These are phyloP conservation scores for Oscarella lobularis DNA, from an alignment of 37 sponge, comb jelly and placozoan species.

Conservation along the genomic window DNA sequence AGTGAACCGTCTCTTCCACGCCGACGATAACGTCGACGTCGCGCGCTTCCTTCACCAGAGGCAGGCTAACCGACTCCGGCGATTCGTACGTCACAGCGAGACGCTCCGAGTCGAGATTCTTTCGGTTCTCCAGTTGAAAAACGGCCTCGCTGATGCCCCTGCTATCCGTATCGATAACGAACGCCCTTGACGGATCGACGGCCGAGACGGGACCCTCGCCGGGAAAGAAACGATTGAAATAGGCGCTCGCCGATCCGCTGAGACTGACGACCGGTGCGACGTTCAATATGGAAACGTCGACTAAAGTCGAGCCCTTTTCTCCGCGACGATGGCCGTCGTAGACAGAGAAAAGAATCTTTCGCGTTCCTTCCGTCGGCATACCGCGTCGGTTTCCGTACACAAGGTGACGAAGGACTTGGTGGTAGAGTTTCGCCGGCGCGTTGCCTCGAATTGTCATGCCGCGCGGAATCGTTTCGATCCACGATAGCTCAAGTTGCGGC, in stretches of 20 bases:
- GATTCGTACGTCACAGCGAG: constrained; percentile 41
- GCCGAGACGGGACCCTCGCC: constrained; percentile 34
- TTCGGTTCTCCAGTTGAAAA: constrained; percentile 26
- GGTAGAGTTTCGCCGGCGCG: constrained; percentile 29
- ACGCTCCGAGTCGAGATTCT: constrained; percentile 31
- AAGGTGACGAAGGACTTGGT: constrained; percentile 24
- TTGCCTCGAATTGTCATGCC: background rate
- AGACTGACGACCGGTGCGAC: constrained; percentile 34
- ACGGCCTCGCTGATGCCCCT: constrained; percentile 20
- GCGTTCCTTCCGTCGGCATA: constrained; percentile 28
- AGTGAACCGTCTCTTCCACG: background rate
- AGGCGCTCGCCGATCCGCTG: constrained; percentile 21
- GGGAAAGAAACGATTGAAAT: constrained; percentile 41
- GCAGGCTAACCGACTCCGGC: constrained; percentile 34
- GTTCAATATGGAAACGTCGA: constrained; percentile 38
- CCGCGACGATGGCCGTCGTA: constrained; percentile 30
- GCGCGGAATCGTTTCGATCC: background rate
- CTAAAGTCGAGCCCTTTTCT: constrained; percentile 2
- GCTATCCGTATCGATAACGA: constrained; percentile 55
- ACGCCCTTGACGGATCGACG: constrained; percentile 25
- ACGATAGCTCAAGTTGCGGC: background rate
- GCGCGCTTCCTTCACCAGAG: constrained; percentile 35
- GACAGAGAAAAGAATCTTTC: constrained; percentile 27
- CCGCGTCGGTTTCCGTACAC: constrained; percentile 19
- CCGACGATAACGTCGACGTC: constrained; percentile 5